Percentiles rank a stretch among this genome's conserved stretches.
Evolutionary conservation across 2,113 vertebrate species (phyloP).

Genomic region (Hyla sarda): DNA sequence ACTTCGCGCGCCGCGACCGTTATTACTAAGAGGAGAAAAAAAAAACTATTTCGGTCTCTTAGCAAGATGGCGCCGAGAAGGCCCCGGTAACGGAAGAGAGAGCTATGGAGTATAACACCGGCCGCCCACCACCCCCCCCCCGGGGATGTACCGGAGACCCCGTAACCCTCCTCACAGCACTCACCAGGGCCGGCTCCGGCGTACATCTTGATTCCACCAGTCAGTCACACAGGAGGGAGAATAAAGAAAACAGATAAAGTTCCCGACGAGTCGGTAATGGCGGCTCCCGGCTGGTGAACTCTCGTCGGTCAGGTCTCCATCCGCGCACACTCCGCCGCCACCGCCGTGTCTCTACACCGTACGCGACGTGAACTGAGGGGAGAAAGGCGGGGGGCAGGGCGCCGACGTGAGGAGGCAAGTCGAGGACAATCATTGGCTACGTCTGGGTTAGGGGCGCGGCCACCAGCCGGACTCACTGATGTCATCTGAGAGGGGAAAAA

Average conservation of each 20-base stretch:
- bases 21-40: background rate
- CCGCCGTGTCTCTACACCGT: background rate
- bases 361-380: conserved; percentile 33
- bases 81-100: background rate
- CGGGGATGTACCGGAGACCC: background rate
- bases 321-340: background rate
- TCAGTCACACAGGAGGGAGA: background rate
- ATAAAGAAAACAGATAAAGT: background rate
- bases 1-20: conserved; percentile 38
- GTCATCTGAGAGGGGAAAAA: background rate
- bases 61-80: background rate
- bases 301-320: background rate
- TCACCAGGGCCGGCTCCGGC: conserved; percentile 46
- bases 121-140: background rate
- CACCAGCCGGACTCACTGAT: background rate
- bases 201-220: conserved; percentile 32
- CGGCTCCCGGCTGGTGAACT: background rate
- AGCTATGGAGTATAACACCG: background rate
- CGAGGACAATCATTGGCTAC: background rate
- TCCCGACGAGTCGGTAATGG: background rate
- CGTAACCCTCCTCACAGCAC: background rate
- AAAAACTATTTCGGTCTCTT: background rate
- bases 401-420: background rate
- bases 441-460: background rate
- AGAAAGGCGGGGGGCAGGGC: conserved; percentile 12